phyloP scores from a whole-genome alignment of 2,113 vertebrate species.

The Lepus timidus region DNA sequence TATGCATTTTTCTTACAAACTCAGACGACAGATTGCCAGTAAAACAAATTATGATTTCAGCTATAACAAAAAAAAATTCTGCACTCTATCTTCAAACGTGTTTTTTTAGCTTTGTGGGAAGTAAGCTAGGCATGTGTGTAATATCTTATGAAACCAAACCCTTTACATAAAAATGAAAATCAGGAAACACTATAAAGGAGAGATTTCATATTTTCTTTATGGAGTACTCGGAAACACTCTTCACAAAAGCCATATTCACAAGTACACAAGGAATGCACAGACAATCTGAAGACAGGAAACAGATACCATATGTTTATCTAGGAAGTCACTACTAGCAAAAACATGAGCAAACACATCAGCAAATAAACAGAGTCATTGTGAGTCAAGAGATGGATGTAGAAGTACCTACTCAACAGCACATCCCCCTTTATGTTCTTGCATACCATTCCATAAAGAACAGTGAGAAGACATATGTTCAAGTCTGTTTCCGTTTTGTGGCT shows the following conservation, averaged over 20 bases:
- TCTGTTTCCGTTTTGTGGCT: neutral
- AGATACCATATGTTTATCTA: neutral
- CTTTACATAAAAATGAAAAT: neutral
- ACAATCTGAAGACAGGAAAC: neutral
- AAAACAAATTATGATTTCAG: neutral
- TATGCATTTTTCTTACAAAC: neutral
- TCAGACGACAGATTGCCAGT: neutral
- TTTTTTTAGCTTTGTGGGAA: neutral
- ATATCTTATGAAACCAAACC: neutral
- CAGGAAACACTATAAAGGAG: neutral
- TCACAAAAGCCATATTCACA: neutral
- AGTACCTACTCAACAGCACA: neutral
- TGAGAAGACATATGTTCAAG: neutral
- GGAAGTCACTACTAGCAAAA: constrained; percentile 23
- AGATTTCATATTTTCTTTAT: neutral
- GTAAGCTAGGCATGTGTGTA: neutral
- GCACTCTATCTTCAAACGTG: neutral
- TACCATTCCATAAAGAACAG: neutral
- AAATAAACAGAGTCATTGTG: neutral
- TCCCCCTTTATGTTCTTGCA: neutral
- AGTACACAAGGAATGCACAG: neutral
- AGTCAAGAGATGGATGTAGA: neutral
- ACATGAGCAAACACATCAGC: neutral
- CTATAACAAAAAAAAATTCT: neutral
- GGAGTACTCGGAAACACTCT: neutral